These are phyloP conservation scores for Mesorhabditis belari DNA, from an alignment of 2,888 invertebrate genomes.

Conservation along the genomic window DNA sequence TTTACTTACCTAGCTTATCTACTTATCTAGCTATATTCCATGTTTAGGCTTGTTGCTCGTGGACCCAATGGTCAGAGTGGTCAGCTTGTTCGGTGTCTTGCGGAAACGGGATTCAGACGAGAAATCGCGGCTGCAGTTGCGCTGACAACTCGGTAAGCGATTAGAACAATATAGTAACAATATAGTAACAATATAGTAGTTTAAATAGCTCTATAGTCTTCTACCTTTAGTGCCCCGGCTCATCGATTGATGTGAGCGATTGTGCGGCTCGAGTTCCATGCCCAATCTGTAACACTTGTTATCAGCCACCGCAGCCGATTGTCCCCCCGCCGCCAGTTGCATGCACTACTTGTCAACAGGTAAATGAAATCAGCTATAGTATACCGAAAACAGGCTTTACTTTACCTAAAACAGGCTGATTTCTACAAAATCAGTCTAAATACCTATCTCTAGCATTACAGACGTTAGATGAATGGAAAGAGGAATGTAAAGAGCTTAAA, in stretches of 20 bases:
- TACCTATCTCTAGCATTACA: no score
- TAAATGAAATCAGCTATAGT: background rate
- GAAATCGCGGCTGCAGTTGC: conserved; percentile 24
- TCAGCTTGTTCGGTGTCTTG: conserved; percentile 23
- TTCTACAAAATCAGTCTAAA: no score
- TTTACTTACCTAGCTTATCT: background rate
- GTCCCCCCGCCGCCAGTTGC: background rate
- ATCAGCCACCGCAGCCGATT: conserved; percentile 16
- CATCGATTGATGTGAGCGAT: conserved; percentile 20
- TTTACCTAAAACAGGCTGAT: no score
- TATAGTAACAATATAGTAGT: no score
- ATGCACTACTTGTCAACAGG: background rate
- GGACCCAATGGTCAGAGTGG: conserved; percentile 28
- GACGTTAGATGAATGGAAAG: background rate
- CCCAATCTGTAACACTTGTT: conserved; percentile 23
- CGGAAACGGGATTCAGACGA: conserved; percentile 19
- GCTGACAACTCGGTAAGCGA: conserved; percentile 1
- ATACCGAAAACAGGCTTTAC: no score
- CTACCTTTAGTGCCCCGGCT: conserved; percentile 27
- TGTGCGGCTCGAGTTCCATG: conserved; percentile 26
- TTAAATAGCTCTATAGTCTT: no score
- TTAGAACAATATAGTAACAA: no score
- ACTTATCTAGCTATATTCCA: background rate
- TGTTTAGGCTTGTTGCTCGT: conserved; percentile 21
- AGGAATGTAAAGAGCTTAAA: background rate